Base-by-base conservation (phyloP, 2,797 vertebrate species). In the Amblyopsis hoosieri region DNA sequence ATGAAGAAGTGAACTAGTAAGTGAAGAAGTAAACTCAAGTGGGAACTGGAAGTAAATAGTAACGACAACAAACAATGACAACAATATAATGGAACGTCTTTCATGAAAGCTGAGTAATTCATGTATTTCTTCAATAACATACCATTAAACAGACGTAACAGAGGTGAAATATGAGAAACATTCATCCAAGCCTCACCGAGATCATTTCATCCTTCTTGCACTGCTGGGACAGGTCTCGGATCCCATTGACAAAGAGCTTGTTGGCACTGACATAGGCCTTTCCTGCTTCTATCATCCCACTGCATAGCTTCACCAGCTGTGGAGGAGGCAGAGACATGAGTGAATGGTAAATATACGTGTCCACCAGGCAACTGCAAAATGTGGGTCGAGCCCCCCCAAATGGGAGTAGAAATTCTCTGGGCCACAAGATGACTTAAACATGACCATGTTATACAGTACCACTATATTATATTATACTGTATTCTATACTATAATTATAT, bases 261-360 rank as follows among this genome's bases (percentile, higher is more conserved):
- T 96, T 99, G 78, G 97, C 96, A 52, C 92, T 93, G 87, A 95
- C 87, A 4, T 99, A 99, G 7, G 90, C 92, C 88, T 96, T 97
- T 63, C 97, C 97, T 0, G 97, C 96, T 72, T 99, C 97, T 0
- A 99, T 93, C 97, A 99, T 96, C 49, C 96, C 94, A 0, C 95
- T 96, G 92, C 97, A 99, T 73, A 99, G 92, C 91, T 97, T 98
- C 82, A 98, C 97, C 92, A 99, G 91, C 97, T 98, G 87, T 1
- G 33, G 58, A 31, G 63, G 53, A 68, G 53, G 19, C 0, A n/a
- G 9, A 23, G 17, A 46, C 15, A 50, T n/a, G 15, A 15, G 46
- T 60, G 45, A 9, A 55, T 57, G 31, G 9, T 66, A 45, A 13
- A 23, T 14, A n/a, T 42, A 19, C 13, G 15, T 11, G 1, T 23